Evolutionary conservation across 2,797 vertebrate species (phyloP), one percentile per base, ranked within the genome.

Genomic region (Phataginus tricuspis): DNA sequence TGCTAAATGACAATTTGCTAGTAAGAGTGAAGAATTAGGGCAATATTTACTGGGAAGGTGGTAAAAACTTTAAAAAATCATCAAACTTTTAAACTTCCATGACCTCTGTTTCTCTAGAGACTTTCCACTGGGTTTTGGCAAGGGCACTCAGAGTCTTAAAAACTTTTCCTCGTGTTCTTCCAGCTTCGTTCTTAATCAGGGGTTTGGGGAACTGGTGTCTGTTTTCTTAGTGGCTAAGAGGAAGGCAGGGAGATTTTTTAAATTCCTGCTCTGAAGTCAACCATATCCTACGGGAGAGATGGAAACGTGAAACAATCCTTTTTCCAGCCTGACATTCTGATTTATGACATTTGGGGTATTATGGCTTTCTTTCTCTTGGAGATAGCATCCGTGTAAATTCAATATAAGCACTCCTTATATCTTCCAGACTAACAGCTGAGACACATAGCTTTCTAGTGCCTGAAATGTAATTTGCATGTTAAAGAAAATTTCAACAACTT

Each of bases 1-100:
- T 97, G 92, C 72, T 96, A 97, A 97, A 96, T 91, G 94, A 96
- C 88, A 95, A 86, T 96, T 96, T 87, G 89, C 78, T 84, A 86
- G 74, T 95, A 94, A 95, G 79, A 94, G 94, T 97, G 90, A 97
- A 93, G 45, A 97, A 97, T 91, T 94, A 91, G 94, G 71, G 64
- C 84, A 96, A 91, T 80, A 86, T 98, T 96, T 92, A 96, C 74
- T 55, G 23, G 63, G 83, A 97, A 96, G 61, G 91, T 78, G 96
- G 77, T 96, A 96, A 97, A 97, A 89, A 51, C 27, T 96, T 97
- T 77, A 21, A 80, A 51, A 97, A 97, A 93, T 88, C 96, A 96
- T 90, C 88, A 96, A 79, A 93, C 37, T 63, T 96, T 96, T 94
- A 79, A 95, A 95, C 45, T 91, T 61, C 75, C 74, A n/a, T 14